A percentile compares a stretch with the other conserved stretches of the same genome.
Evolutionary conservation across 2,797 vertebrate genomes (phyloP).

Genomic region (Dipus sagitta): DNA sequence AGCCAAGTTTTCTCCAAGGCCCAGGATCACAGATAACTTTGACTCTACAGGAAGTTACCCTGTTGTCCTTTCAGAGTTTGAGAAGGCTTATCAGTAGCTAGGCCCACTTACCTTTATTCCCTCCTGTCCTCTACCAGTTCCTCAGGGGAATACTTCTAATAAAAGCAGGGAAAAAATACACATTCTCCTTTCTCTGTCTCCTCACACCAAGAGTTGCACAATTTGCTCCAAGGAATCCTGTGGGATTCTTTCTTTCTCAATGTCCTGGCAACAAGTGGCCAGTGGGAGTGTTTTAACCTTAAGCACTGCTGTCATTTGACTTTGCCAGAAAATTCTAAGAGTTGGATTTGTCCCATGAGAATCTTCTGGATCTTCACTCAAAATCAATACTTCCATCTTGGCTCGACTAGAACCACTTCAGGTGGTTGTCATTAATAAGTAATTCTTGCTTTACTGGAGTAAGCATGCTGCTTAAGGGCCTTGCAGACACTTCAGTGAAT

Average conservation of each 20-base stretch:
- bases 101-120: neutral
- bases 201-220: constrained; percentile 58
- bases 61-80: constrained; percentile 47
- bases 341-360: neutral
- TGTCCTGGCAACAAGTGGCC: constrained; percentile 5
- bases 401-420: constrained; percentile 15
- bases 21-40: constrained; percentile 34
- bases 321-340: constrained; percentile 4
- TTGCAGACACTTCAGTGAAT: neutral
- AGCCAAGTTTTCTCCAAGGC: neutral
- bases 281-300: constrained; percentile 22
- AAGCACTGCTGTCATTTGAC: constrained; percentile 45
- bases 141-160: constrained; percentile 53
- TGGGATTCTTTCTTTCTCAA: constrained; percentile 48
- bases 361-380: constrained; percentile 42
- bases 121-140: neutral
- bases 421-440: neutral
- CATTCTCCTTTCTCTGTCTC: neutral
- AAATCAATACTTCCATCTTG: neutral
- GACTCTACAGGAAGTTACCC: neutral
- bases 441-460: neutral
- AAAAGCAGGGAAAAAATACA: neutral
- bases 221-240: constrained; percentile 26
- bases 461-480: neutral
- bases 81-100: constrained; percentile 9